These are phyloP conservation scores for Saxidomus purpurata DNA, from an alignment of 1,140 invertebrate genomes.

Conservation along the genomic window DNA sequence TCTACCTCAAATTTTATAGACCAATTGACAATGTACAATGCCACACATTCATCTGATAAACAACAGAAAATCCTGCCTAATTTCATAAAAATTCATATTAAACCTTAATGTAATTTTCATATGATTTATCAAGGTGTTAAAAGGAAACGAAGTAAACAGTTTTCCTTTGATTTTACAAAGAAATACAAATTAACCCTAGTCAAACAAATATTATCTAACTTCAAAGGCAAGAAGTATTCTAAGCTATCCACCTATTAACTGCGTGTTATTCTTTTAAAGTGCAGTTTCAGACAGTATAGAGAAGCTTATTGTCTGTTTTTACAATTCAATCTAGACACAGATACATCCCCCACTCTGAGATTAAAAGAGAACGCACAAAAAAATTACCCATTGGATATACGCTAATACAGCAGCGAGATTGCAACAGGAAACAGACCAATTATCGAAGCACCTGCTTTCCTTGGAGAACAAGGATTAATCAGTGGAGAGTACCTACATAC, in stretches of 20 bases:
- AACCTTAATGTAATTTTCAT: too few relatives aligned
- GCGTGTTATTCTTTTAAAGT: neutral
- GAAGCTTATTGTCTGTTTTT: neutral
- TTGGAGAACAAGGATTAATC: constrained; percentile 20
- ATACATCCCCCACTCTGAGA: neutral
- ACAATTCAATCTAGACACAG: neutral
- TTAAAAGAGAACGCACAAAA: neutral
- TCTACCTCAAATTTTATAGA: too few relatives aligned
- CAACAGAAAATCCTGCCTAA: too few relatives aligned
- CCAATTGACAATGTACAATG: too few relatives aligned
- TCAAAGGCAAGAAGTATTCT: neutral
- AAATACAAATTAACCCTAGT: too few relatives aligned
- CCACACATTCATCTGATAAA: too few relatives aligned
- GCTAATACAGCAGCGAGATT: neutral
- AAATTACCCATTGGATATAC: neutral
- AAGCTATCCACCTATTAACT: neutral
- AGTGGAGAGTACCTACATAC: neutral
- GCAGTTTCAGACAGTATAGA: neutral
- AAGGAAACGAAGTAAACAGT: too few relatives aligned
- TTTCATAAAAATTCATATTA: too few relatives aligned
- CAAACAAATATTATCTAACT: neutral
- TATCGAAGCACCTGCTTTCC: constrained; percentile 27
- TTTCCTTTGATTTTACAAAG: too few relatives aligned
- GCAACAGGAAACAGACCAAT: constrained; percentile 12
- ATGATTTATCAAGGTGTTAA: too few relatives aligned